A percentile compares a stretch with the other conserved stretches of the same genome.
phyloP scores from a whole-genome alignment of 2,888 invertebrate species.

The Nezara viridula region DNA sequence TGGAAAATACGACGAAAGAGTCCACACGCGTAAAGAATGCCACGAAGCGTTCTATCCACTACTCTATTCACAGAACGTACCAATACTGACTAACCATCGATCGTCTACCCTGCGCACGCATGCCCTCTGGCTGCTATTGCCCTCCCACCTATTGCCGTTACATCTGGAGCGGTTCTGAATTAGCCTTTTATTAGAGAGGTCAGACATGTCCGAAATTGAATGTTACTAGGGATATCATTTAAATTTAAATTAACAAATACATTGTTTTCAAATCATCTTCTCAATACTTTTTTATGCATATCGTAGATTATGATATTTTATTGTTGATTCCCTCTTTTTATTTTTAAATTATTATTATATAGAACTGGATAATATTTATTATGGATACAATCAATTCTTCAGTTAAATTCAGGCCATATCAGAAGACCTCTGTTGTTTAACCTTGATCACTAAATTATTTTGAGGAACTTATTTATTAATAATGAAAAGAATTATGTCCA shows the following conservation, averaged over 20 bases:
- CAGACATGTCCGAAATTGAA: background rate
- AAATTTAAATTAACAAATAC: background rate
- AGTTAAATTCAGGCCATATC: background rate
- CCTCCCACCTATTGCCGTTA: conserved; percentile 34
- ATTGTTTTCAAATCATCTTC: background rate
- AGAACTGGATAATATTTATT: background rate
- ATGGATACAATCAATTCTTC: background rate
- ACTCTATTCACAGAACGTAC: conserved; percentile 9
- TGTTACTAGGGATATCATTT: background rate
- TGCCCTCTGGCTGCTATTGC: background rate
- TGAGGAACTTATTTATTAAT: background rate
- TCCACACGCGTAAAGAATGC: background rate
- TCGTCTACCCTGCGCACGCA: conserved; percentile 25
- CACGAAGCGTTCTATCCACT: background rate
- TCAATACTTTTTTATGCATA: background rate
- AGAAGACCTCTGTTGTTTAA: background rate
- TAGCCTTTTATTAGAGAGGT: background rate
- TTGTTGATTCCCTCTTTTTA: background rate
- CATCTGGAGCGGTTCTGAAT: conserved; percentile 10
- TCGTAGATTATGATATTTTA: background rate
- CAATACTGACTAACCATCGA: conserved; percentile 38
- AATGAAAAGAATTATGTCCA: background rate
- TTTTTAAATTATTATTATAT: background rate
- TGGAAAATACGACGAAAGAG: background rate
- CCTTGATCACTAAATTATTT: background rate